Percentiles rank a stretch among this genome's conserved stretches.
These are phyloP conservation scores for Drosophila mayri DNA, from an alignment of 1,140 invertebrate species.

Conservation along the genomic window DNA sequence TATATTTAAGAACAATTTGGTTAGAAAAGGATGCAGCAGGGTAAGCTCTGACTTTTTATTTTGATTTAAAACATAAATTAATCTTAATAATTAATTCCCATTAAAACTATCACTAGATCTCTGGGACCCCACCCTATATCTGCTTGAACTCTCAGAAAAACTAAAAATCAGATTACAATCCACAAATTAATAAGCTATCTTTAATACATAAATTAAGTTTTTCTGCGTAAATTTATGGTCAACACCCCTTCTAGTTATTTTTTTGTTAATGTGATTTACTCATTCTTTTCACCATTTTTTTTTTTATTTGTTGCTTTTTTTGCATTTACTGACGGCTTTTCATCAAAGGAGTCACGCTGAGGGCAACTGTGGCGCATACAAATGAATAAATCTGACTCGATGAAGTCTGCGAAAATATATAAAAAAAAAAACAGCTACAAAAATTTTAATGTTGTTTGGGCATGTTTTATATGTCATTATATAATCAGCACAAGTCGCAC, in stretches of 20 bases:
- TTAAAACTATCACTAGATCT: not conserved
- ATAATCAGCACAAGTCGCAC: constrained; percentile 77
- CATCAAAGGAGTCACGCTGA: constrained; percentile 75
- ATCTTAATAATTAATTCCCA: not conserved
- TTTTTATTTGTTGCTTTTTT: constrained; percentile 33
- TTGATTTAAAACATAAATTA: not conserved
- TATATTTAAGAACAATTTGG: constrained; percentile 73
- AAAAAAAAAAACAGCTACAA: constrained; percentile 44
- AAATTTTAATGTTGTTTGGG: constrained; percentile 67
- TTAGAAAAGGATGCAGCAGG: not conserved
- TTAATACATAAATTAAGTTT: constrained; percentile 10
- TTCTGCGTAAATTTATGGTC: constrained; percentile 59
- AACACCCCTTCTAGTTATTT: constrained; percentile 61
- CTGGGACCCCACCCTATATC: no score
- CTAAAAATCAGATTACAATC: not conserved
- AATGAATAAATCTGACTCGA: constrained; percentile 58
- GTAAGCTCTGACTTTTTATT: no score
- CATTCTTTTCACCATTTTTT: constrained; percentile 34
- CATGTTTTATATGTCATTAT: constrained; percentile 81
- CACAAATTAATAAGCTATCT: constrained; percentile 48
- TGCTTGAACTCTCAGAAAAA: constrained; percentile 1
- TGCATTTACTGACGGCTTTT: constrained; percentile 64
- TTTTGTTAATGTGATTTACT: constrained; percentile 33
- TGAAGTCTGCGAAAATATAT: constrained; percentile 45
- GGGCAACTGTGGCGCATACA: constrained; percentile 70